Evolutionary conservation across 2,113 vertebrate species (phyloP).

Genomic region (Pseudonaja textilis): DNA sequence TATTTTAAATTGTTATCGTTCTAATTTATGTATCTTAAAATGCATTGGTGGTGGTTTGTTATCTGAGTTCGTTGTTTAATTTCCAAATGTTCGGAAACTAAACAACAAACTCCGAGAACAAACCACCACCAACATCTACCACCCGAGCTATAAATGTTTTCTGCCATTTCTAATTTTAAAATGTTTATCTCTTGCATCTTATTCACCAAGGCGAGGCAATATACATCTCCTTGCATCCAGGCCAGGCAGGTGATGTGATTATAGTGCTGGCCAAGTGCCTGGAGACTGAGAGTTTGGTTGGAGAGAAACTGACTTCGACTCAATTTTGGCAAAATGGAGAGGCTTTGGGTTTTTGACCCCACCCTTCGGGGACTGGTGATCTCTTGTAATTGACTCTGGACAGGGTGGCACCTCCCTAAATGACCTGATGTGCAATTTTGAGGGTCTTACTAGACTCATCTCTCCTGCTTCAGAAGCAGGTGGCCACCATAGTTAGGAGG

Average conservation of each 20-base stretch:
- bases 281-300: neutral
- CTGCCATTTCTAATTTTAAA: neutral
- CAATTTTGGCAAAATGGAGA: neutral
- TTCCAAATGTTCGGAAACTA: neutral
- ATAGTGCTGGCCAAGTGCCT: neutral
- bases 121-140: neutral
- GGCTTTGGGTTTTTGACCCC: neutral
- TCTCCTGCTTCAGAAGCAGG: neutral
- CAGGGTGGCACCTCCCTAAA: neutral
- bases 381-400: neutral
- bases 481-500: neutral
- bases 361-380: neutral
- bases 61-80: neutral
- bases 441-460: neutral
- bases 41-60: neutral
- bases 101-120: too few species aligned
- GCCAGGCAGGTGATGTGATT: neutral
- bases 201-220: neutral
- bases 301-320: neutral
- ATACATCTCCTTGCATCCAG: neutral
- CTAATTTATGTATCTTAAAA: neutral
- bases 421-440: neutral
- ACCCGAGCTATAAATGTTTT: neutral
- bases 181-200: neutral
- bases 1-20: neutral